Base-by-base conservation (phyloP, 35 echinoderm and acorn worm genomes). In the Apostichopus californicus region DNA sequence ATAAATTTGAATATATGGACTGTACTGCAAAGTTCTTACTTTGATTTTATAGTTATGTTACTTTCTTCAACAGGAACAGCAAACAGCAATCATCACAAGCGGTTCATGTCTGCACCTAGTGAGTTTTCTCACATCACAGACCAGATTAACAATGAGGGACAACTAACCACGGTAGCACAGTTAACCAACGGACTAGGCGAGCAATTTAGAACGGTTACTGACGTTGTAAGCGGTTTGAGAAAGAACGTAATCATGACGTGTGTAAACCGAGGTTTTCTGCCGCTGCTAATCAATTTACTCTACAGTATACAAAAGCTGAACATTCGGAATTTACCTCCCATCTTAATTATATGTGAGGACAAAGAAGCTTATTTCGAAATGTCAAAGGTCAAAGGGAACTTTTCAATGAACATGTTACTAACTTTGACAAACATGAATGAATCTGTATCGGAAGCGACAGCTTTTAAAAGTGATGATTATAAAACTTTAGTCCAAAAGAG, bases 301-400 rank as follows among this genome's bases (percentile, higher is more conserved):
- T 64, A 59, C 86, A 87, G 86, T 66, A 87, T 87, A 28, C 82
- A 86, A 60, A 46, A 21, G 34, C 52, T 87, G 14, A 12, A 71
- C 21, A 25, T 63, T 64, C 54, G 25, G 52, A 12, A 22, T 12
- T 28, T 54, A 7, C 86, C 54, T 13, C 24, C 55, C 59, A 87
- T 87, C 64, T 8, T 87, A 58, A 52, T 87, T 13, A 59, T 87
- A 11, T 87, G 86, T 59, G 64, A 63, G 25, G 86, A 87, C 59
- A 21, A 71, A 66, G 23, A 59, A 17, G 57, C 57, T 1, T 87
- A 87, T 58, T 9, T n/a, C 5, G 11, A 20, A 46, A 17, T 87
- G 12, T 63, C 57, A 23, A 87, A 65, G 57, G 23, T 71, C 86
- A 87, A 24, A 22, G 57, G 64, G 59, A 17, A 71, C 5, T 87